Percentiles rank a stretch among this genome's conserved stretches.
phyloP scores from a whole-genome alignment of 1,140 invertebrate species.

The Bombus pyrosoma region DNA sequence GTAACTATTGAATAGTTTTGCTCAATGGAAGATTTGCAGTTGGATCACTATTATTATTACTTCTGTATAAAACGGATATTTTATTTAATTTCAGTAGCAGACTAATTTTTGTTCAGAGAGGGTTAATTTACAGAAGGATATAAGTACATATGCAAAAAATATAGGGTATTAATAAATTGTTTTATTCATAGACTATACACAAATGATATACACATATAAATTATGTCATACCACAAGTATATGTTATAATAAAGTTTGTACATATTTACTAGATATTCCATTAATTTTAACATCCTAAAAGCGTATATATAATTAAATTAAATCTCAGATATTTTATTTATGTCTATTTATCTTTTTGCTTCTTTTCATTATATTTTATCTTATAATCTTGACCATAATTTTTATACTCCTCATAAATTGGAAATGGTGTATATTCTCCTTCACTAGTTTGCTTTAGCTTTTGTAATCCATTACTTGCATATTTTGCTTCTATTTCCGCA shows the following conservation, averaged over 20 bases:
- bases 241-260: constrained; percentile 53
- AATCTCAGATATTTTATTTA: neutral
- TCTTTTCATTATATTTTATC: constrained; percentile 29
- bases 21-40: neutral
- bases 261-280: constrained; percentile 50
- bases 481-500: constrained; percentile 84
- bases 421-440: constrained; percentile 58
- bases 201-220: constrained; percentile 20
- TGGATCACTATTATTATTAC: neutral
- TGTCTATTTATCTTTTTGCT: neutral
- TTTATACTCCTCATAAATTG: constrained; percentile 75
- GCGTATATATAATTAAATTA: neutral
- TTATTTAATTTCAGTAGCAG: constrained; percentile 15
- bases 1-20: neutral
- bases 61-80: neutral
- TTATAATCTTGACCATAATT: constrained; percentile 57
- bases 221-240: constrained; percentile 36
- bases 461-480: constrained; percentile 20
- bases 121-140: constrained; percentile 33
- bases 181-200: constrained; percentile 56
- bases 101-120: neutral
- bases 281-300: constrained; percentile 10
- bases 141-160: constrained; percentile 60
- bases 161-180: constrained; percentile 67
- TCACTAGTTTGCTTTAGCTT: neutral